Conservation (phyloP, 2,888 invertebrate genomes). For the Heliothis peltigera region DNA sequence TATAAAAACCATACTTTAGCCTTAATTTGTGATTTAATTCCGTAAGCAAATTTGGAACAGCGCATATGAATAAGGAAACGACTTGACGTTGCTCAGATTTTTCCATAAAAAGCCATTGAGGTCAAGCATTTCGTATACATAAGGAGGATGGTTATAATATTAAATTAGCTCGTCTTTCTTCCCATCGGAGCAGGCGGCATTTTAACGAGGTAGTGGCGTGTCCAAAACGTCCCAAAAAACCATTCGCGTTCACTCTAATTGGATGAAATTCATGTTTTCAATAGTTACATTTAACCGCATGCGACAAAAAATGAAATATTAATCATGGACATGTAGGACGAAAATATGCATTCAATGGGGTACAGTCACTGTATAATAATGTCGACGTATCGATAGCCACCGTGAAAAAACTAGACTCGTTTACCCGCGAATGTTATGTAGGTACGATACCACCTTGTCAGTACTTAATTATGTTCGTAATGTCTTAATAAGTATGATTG, state of each 20-base stretch:
- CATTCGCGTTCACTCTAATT: slow-evolving; percentile 75
- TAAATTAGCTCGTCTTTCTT: slow-evolving; percentile 80
- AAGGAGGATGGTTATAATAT: slow-evolving; percentile 81
- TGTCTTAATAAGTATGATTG: not conserved
- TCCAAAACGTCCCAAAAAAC: slow-evolving; percentile 72
- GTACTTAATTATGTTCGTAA: not conserved
- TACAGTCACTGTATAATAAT: not conserved
- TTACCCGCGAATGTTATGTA: not conserved
- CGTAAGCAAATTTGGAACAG: slow-evolving; percentile 49
- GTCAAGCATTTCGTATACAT: slow-evolving; percentile 77
- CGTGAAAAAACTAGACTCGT: not conserved
- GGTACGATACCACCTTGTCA: not conserved
- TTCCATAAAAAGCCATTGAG: slow-evolving; percentile 76
- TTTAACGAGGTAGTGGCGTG: slow-evolving; percentile 82
- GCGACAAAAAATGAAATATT: slow-evolving; percentile 35
- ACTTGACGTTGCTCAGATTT: slow-evolving; percentile 56
- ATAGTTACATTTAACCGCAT: slow-evolving; percentile 38
- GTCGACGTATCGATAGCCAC: not conserved
- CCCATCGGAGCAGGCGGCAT: slow-evolving; percentile 76
- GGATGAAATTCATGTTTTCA: slow-evolving; percentile 70
- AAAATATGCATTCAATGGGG: slow-evolving; percentile 9
- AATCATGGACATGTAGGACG: slow-evolving; percentile 13
- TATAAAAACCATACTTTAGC: slow-evolving; percentile 7
- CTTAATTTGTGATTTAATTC: slow-evolving; percentile 44
- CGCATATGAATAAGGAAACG: slow-evolving; percentile 47